Base-by-base conservation (phyloP, 1,140 invertebrate genomes). In the Panagrolaimus sp. region DNA sequence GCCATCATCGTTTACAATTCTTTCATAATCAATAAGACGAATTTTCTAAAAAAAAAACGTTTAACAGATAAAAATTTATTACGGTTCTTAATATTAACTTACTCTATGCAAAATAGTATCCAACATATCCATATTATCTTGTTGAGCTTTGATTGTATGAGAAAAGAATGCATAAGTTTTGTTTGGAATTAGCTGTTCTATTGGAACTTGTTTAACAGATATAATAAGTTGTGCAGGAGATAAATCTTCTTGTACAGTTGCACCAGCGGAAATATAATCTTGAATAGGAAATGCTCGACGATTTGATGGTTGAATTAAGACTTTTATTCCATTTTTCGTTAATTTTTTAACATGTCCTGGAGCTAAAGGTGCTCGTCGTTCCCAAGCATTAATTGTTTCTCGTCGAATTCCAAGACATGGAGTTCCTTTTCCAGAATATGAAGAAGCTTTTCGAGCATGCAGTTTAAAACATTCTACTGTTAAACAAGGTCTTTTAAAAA, bases 131-230 rank as follows among this genome's bases (percentile, higher is more conserved):
- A 99, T 98, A 82, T 99, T 99, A 13, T 89, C 90, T 81, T 96
- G 92, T 84, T 99, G 96, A 0, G 94, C 96, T 84, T 99, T 99
- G 72, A 98, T 98, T 0, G 95, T 98, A 82, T 99, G 96, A 0
- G 95, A 98, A 83, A 98, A 99, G 83, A 98, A 92, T 73, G 92
- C 96, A 78, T 98, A 98, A 0, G 95, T 98, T 84, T 96, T 96
- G 75, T 96, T 90, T 0, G 93, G 92, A 66, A 97, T 89, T 0
- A 99, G 84, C 0, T 89, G 86, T 83, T 98, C 96, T 9, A 96
- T 88, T 23, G 96, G 95, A 0, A 95, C 92, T 86, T 96, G 92
- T 80, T 98, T 99, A 0, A 99, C 95, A 0, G 95, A 96, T 77
- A 98, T 92, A 63, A 98, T 95, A 0, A 98, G 89, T 5, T 89